These are phyloP conservation scores for Loriculus beryllinus DNA, from an alignment of 2,797 vertebrate genomes.

Conservation along the genomic window DNA sequence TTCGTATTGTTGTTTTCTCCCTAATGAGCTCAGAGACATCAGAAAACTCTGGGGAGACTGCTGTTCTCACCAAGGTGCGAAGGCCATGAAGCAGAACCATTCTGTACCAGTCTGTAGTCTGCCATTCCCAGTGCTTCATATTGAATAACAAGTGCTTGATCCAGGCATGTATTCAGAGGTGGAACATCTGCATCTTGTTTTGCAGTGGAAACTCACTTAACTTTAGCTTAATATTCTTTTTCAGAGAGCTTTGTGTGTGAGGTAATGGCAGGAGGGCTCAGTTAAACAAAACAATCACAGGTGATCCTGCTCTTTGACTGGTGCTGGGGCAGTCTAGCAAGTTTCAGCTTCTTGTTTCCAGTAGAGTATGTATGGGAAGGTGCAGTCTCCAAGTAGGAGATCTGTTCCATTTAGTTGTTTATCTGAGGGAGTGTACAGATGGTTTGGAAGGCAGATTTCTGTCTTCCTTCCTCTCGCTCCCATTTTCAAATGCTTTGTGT, in stretches of 20 bases:
- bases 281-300: conserved; percentile 4
- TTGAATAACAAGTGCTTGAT: conserved; percentile 38
- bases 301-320: conserved; percentile 12
- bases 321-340: neutral
- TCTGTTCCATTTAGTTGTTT: conserved; percentile 23
- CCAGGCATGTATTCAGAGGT: neutral
- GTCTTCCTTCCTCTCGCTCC: conserved; percentile 33
- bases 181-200: conserved; percentile 60
- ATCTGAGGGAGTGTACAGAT: neutral
- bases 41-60: neutral
- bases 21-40: conserved; percentile 21
- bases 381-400: neutral
- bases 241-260: neutral
- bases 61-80: neutral
- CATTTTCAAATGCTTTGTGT: conserved; percentile 1
- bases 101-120: conserved; percentile 38
- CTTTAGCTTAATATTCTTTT: neutral
- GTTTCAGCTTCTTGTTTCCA: conserved; percentile 19
- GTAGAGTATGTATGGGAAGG: neutral
- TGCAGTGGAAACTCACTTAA: conserved; percentile 24
- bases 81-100: neutral
- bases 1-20: neutral
- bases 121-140: conserved; percentile 12
- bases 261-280: neutral
- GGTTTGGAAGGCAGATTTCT: conserved; percentile 38